These are phyloP conservation scores for Microplitis demolitor DNA, from an alignment of 1,140 invertebrate genomes.

Conservation along the genomic window DNA sequence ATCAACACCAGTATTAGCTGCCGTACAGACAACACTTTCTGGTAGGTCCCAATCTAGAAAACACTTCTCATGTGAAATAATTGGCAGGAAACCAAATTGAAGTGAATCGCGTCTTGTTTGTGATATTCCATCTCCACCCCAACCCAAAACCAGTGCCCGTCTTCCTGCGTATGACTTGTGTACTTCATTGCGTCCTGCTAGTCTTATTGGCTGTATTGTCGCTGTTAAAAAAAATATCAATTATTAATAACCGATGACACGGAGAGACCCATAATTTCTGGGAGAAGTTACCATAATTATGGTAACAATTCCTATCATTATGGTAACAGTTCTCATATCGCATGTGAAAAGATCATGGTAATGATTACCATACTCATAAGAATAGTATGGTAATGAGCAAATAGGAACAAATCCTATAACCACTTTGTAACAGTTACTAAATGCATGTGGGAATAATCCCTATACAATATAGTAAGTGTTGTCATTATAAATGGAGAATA, in stretches of 20 bases:
- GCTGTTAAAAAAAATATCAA: not conserved
- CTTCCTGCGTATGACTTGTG: not conserved
- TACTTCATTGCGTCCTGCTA: not conserved
- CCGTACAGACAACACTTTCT: not conserved
- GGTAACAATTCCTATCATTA: too few relatives aligned
- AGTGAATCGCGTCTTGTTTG: not conserved
- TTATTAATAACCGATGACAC: not conserved
- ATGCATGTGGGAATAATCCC: too few relatives aligned
- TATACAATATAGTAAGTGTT: too few relatives aligned
- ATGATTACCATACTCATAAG: too few relatives aligned
- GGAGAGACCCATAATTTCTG: not conserved
- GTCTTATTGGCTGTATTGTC: not conserved
- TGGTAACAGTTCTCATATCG: too few relatives aligned
- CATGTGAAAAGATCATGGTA: too few relatives aligned
- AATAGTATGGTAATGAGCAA: too few relatives aligned
- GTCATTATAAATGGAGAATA: too few relatives aligned
- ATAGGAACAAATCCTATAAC: too few relatives aligned
- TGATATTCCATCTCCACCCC: not conserved
- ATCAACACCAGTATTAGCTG: not conserved
- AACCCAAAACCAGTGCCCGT: not conserved
- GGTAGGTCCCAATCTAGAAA: not conserved
- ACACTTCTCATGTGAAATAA: not conserved
- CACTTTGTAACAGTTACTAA: too few relatives aligned
- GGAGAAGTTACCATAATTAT: too few relatives aligned
- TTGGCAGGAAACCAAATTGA: not conserved